Evolutionary conservation across 1,140 invertebrate species (phyloP), one percentile per base, ranked within the genome.

Genomic region (Nasonia longicornis): DNA sequence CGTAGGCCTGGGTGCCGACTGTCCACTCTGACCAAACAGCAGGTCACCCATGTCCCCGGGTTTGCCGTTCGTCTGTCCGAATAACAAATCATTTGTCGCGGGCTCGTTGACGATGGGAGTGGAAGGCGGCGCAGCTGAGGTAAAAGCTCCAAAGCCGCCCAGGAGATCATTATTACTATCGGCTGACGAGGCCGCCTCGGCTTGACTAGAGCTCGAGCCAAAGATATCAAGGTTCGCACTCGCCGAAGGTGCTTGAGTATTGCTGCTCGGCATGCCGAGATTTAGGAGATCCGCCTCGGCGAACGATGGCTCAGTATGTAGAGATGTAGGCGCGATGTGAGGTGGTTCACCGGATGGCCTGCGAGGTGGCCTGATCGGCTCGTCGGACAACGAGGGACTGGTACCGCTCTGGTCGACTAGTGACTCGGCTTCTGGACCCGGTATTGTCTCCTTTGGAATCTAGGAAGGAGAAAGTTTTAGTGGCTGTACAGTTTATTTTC

Each of bases 141-240:
- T 45, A 79, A 89, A 90, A 7, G 87, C 84, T 11, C 89, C 89
- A 80, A 94, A 93, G 35, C 91, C 93, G 52, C 92, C 93, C 26
- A 95, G 89, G 71, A 95, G 88, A 90, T 95, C 94, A 85, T 71
- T 87, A n/a, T 85, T 88, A 26, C 87, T 75, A 26, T 31, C 64
- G 8, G 6, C 64, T 10, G 87, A 85, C 35, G 16, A 14, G 10
- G n/a, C 14, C 12, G 48, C 1, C 12, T 81, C 67, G n/a, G 85
- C 87, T 22, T 88, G 86, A 82, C 85, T 85, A 75, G 87, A 84
- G 48, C 35, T 58, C 70, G 88, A 86, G 0, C 45, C 77, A 73
- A 90, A 90, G 38, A 90, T 90, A 80, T 90, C 86, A 71, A 90
- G 85, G 73, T 75, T 84, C 22, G 87, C 84, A 78, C 81, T 84